Evolutionary conservation across 2,797 vertebrate species (phyloP), one percentile per base, ranked within the genome.

Genomic region (Rhinatrema bivittatum): DNA sequence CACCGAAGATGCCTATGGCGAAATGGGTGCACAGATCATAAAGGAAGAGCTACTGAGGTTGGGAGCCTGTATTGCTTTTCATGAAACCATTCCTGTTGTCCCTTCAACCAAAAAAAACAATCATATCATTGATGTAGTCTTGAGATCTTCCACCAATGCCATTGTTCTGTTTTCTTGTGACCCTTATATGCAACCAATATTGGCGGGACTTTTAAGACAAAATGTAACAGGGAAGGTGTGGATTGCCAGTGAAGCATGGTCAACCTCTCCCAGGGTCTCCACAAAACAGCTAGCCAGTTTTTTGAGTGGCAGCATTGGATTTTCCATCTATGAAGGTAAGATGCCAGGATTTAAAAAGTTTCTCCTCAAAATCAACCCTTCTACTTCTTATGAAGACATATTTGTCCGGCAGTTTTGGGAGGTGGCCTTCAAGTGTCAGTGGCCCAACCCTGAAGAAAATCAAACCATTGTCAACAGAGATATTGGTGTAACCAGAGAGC

Each of bases 191-290:
- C 12, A 16, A 10, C 28, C 19, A 19, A 6, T 48, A 20, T 21
- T 48, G 4, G 31, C 48, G 16, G 37, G 48, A 23, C 40, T 48
- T 25, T 5, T 48, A 17, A 24, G 9, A 4, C 37, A 48, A n/a
- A 48, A 48, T 9, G 8, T 48, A 7, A 34, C 31, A 40, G 25
- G 46, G 18, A 48, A 36, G 20, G n/a, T 36, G 12, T 41, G 18
- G 25, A 32, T 48, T 20, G 46, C 46, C 19, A 48, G 46, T 31
- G 46, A 48, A 25, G 37, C 46, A 13, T 48, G 46, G 46, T 21
- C 46, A 14, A n/a, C n/a, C n/a, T 41, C 46, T 23, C 7, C 37
- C 3, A 24, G 25, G 20, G 17, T 41, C 9, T 29, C 37, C 10
- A 10, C 42, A 5, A 13, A 16, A 6, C 34, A 26, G 16, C 48